These are phyloP conservation scores for Rhombomys opimus DNA, from an alignment of 2,113 vertebrate species.

Conservation along the genomic window DNA sequence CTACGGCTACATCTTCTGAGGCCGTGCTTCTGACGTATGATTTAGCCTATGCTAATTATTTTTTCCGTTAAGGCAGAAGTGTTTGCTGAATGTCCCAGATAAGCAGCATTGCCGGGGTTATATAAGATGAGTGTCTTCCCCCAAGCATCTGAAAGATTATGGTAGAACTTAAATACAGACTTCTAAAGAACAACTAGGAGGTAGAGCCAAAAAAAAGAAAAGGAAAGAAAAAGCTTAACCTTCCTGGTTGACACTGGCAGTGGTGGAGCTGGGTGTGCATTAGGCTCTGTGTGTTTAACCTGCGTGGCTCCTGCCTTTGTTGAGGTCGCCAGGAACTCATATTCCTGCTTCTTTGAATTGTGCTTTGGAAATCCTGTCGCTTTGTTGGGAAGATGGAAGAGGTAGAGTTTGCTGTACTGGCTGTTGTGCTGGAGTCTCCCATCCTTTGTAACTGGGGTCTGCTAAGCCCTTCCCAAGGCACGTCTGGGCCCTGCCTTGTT, in stretches of 20 bases:
- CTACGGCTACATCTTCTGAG: background rate
- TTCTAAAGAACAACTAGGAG: background rate
- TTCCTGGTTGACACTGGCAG: accelerated
- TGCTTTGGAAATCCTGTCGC: background rate
- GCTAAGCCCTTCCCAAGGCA: background rate
- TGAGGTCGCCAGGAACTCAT: background rate
- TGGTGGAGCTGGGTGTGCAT: no score
- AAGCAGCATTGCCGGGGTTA: background rate
- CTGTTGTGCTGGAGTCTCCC: background rate
- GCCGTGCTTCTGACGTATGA: background rate
- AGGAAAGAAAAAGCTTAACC: accelerated
- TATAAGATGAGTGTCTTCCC: background rate
- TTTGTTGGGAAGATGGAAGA: constrained; percentile 41
- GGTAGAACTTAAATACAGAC: background rate
- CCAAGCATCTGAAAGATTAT: background rate
- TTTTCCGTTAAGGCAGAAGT: background rate
- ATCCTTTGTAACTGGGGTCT: background rate
- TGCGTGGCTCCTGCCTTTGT: background rate
- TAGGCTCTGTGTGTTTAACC: background rate
- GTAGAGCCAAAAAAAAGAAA: background rate
- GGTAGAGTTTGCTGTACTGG: background rate
- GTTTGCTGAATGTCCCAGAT: background rate
- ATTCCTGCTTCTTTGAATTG: background rate
- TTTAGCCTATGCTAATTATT: background rate
- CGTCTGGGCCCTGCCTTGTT: background rate